Evolutionary conservation across 1,140 invertebrate genomes (phyloP).

Genomic region (Dendroctonus ponderosae): DNA sequence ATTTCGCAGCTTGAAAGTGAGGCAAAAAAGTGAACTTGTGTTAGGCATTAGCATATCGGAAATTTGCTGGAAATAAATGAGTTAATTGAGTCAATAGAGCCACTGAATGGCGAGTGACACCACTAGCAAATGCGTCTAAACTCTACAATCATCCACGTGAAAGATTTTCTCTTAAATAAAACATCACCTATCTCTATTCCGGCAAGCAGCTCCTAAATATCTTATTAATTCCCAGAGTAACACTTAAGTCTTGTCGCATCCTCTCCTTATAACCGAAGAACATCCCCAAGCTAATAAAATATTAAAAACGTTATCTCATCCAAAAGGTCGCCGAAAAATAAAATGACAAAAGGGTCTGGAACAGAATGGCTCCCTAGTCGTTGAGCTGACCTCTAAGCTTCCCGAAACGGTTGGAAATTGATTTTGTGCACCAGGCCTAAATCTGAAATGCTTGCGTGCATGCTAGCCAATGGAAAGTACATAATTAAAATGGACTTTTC

Average conservation of each 20-base stretch:
- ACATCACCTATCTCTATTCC: conserved; percentile 28
- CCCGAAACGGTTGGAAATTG: conserved; percentile 25
- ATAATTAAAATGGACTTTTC: no score
- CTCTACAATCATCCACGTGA: not conserved
- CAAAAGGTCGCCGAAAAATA: conserved; percentile 29
- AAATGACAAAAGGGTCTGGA: conserved; percentile 31
- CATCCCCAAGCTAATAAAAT: conserved; percentile 27
- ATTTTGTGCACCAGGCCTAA: conserved; percentile 27
- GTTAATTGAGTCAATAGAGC: no score
- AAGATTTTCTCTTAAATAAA: conserved; percentile 22
- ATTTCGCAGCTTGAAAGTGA: not conserved
- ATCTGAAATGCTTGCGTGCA: not conserved
- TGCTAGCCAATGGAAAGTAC: no score
- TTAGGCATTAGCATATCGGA: no score
- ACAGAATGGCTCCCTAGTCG: conserved; percentile 22
- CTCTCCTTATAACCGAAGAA: conserved; percentile 13
- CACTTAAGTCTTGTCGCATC: conserved; percentile 32
- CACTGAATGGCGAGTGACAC: no score
- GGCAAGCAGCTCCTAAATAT: conserved; percentile 21
- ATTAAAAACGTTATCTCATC: conserved; percentile 32
- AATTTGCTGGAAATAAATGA: no score
- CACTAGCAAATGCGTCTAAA: not conserved
- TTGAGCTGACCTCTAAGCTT: conserved; percentile 26
- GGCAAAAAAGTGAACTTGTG: no score
- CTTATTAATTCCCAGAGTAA: conserved; percentile 32